Conservation (phyloP, 2,888 invertebrate species). For the Lepidocyrtoides sp. region DNA sequence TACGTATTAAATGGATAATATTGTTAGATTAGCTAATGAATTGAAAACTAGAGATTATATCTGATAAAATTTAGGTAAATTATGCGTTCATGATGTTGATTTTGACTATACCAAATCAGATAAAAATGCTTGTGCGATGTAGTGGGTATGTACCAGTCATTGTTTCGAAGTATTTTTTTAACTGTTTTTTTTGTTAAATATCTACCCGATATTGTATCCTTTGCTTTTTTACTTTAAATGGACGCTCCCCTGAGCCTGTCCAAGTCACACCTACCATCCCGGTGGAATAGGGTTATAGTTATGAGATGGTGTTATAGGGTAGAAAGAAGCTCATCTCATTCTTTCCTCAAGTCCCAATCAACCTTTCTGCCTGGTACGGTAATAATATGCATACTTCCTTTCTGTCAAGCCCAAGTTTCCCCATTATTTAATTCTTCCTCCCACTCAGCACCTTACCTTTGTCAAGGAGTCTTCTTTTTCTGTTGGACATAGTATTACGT, state of each 20-base stretch:
- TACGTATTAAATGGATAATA: no score
- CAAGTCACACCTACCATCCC: constrained; percentile 27
- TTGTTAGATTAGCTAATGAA: background rate
- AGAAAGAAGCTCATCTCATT: background rate
- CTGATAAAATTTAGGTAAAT: background rate
- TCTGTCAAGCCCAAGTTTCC: background rate
- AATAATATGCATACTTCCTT: constrained; percentile 21
- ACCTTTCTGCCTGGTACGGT: background rate
- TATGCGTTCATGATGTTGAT: background rate
- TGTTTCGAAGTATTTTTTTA: no score
- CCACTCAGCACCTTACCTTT: background rate
- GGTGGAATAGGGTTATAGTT: no score
- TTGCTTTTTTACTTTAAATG: background rate
- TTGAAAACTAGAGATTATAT: background rate
- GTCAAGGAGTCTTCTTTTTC: no score
- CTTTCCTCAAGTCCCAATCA: constrained; percentile 9
- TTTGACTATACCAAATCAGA: background rate
- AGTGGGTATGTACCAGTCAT: background rate
- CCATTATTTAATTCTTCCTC: background rate
- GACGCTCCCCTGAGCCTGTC: background rate
- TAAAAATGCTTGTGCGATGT: constrained; percentile 28
- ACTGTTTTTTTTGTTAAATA: no score
- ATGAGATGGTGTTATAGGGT: constrained; percentile 1
- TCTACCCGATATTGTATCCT: background rate
- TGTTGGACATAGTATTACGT: no score